Percentiles rank a stretch among this genome's conserved stretches.
phyloP scores from a whole-genome alignment of 1,140 invertebrate genomes.

The Orius insidiosus region DNA sequence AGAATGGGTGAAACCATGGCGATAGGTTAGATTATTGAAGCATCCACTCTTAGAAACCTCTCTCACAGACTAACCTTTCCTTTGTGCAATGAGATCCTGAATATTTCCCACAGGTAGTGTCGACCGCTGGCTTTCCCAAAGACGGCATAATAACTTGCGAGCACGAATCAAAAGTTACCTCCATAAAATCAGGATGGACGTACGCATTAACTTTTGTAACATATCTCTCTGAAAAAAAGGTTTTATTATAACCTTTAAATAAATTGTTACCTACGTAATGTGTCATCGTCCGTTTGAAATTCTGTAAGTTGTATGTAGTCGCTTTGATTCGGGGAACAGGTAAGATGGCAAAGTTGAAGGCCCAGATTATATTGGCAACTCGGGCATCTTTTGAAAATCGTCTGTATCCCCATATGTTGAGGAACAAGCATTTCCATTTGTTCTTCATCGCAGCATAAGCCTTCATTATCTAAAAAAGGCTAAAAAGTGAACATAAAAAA shows the following conservation, averaged over 20 bases:
- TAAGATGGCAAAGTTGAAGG: constrained; percentile 63
- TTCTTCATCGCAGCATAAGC: constrained; percentile 44
- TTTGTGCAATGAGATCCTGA: constrained; percentile 42
- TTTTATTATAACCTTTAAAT: not conserved
- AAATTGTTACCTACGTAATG: not conserved
- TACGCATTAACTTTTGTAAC: constrained; percentile 34
- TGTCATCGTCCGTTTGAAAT: not conserved
- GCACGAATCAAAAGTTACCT: constrained; percentile 65
- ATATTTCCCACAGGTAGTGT: constrained; percentile 61
- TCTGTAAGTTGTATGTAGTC: constrained; percentile 33
- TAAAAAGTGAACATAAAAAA: too few relatives aligned
- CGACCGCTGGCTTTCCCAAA: constrained; percentile 52
- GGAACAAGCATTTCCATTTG: constrained; percentile 43
- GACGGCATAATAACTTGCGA: constrained; percentile 62
- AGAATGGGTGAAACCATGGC: not conserved
- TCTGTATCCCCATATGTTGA: constrained; percentile 41
- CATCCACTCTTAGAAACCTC: not conserved
- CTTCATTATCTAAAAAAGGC: too few relatives aligned
- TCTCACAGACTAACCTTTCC: not conserved
- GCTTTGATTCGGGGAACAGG: constrained; percentile 60
- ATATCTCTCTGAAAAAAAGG: constrained; percentile 24
- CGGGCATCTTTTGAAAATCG: constrained; percentile 61
- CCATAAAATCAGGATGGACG: constrained; percentile 43
- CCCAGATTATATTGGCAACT: constrained; percentile 69
- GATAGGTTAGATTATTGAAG: not conserved